phyloP scores from a whole-genome alignment of 2,797 vertebrate genomes.

The Lateolabrax maculatus region DNA sequence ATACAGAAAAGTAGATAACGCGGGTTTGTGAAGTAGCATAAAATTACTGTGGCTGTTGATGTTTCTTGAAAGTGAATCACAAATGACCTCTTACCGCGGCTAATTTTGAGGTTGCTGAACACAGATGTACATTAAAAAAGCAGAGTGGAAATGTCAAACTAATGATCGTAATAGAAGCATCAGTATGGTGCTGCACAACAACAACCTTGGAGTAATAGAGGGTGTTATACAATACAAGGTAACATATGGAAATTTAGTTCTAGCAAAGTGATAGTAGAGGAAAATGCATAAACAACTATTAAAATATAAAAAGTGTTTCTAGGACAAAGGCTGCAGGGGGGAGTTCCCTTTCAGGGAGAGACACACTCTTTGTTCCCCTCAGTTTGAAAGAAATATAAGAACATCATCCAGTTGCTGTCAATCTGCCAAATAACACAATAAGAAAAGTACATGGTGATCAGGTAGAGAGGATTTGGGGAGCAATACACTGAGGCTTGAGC shows the following conservation, averaged over 20 bases:
- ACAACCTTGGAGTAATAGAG: neutral
- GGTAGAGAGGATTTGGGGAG: neutral
- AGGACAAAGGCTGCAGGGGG: neutral
- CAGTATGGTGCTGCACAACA: constrained; percentile 9
- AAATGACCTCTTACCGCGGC: constrained; percentile 46
- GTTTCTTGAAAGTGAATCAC: constrained; percentile 50
- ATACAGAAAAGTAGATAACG: constrained; percentile 32
- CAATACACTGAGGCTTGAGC: neutral
- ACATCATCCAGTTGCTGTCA: neutral
- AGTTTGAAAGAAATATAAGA: neutral
- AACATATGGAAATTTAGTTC: neutral
- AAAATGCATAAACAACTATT: constrained; percentile 3
- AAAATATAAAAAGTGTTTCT: neutral
- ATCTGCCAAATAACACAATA: neutral
- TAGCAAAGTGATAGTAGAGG: neutral
- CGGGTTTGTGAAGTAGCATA: constrained; percentile 45
- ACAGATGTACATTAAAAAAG: constrained; percentile 21
- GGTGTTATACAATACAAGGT: constrained; percentile 1
- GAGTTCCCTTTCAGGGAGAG: neutral
- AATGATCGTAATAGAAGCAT: constrained; percentile 2
- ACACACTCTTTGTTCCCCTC: neutral
- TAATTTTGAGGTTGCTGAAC: constrained; percentile 31
- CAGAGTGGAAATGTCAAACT: constrained; percentile 29
- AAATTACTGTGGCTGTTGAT: constrained; percentile 47
- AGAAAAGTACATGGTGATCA: neutral